Base-by-base conservation (phyloP, 2,888 invertebrate genomes). In the Pyrrhosoma nymphula region DNA sequence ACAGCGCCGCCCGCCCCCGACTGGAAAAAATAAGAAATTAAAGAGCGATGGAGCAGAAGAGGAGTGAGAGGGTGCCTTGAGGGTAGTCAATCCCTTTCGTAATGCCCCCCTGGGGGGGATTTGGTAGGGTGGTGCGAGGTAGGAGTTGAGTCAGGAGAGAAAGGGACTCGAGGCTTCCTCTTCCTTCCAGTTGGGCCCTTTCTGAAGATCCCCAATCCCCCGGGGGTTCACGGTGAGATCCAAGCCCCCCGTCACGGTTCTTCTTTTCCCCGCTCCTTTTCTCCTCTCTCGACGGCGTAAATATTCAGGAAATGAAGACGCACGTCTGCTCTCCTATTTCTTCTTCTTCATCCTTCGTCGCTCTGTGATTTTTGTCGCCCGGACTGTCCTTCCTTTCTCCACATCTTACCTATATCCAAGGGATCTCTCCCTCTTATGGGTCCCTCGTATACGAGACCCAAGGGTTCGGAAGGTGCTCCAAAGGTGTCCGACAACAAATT, bases 61-160 rank as follows among this genome's bases (percentile, higher is more conserved):
- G n/a, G 69, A 69, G n/a, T 10, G 23, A 26, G 82, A 35, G 12
- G 82, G 14, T 14, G 82, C 82, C 82, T n/a, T 47, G 4, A 14
- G 82, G 82, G 82, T 82, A 82, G 35, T 82, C 82, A 82, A 82
- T 82, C 30, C 82, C 35, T 82, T 35, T 82, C 82, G 82, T 82
- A 82, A 82, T 82, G 82, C 16, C 35, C 35, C 82, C 75, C 35
- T 18, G n/a, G 35, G 82, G 14, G 82, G 35, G 82, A 69, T 69
- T 10, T 60, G 35, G 30, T 4, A 35, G 14, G 35, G 35, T 14
- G 26, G 47, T 8, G 47, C 8, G 47, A 47, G 47, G 47, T 12
- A 60, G 60, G 20, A 60, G 69, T 3, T n/a, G 82, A 35, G 35
- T 23, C 30, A 35, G 35, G 14, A 18, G 82, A 82, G 82, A 35